phyloP scores from a whole-genome alignment of 2,113 vertebrate genomes.

The Eonycteris spelaea region DNA sequence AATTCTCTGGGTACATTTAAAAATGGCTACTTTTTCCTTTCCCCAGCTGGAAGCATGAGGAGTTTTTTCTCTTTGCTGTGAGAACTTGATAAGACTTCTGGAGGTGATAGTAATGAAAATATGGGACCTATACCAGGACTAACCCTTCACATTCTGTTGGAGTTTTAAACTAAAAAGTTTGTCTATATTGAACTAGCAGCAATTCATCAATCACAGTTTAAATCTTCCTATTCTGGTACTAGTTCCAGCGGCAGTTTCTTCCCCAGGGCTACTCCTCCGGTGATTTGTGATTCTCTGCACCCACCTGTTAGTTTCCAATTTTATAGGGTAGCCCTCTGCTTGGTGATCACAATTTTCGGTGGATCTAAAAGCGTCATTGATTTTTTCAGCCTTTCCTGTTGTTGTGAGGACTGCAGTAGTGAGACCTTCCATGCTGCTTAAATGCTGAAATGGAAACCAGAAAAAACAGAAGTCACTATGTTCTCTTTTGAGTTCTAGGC shows the following conservation, averaged over 20 bases:
- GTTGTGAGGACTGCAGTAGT: not conserved
- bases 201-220: not conserved
- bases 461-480: not conserved
- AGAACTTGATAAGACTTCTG: not conserved
- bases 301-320: not conserved
- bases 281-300: not conserved
- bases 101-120: not conserved
- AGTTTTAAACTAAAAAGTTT: not conserved
- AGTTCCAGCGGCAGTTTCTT: not conserved
- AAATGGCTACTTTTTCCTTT: not conserved
- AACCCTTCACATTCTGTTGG: not conserved
- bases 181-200: not conserved
- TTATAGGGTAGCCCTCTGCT: not conserved
- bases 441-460: not conserved
- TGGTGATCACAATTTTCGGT: not conserved
- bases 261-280: not conserved
- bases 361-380: not conserved
- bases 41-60: not conserved
- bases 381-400: not conserved
- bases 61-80: not conserved
- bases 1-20: not conserved
- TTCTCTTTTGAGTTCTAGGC: not conserved
- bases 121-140: rapidly evolving
- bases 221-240: not conserved
- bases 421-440: not conserved